phyloP scores from a whole-genome alignment of 2,888 invertebrate genomes.

The Drosophila monieri region DNA sequence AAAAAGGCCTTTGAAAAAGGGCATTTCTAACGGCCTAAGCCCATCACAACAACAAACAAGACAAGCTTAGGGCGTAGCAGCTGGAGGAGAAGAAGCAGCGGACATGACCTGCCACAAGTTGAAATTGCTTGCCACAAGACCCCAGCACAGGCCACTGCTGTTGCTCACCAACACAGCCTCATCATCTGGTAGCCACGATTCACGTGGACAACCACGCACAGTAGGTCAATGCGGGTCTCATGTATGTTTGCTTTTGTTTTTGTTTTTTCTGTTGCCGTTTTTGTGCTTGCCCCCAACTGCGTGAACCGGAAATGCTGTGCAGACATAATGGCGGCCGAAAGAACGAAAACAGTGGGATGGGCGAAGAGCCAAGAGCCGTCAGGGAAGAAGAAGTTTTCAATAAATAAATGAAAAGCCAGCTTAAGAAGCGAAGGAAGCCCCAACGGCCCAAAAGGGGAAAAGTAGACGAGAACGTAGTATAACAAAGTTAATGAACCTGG shows the following conservation, averaged over 20 bases:
- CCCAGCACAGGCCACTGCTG: slow-evolving; percentile 10
- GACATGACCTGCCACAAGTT: slow-evolving; percentile 63
- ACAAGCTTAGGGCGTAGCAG: slow-evolving; percentile 25
- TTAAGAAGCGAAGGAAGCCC: slow-evolving; percentile 4
- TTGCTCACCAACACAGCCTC: neutral
- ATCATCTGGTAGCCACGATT: slow-evolving; percentile 7
- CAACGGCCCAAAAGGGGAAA: neutral
- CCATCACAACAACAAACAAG: slow-evolving; percentile 21
- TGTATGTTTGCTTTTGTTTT: slow-evolving; percentile 6
- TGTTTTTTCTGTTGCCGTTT: slow-evolving; percentile 25
- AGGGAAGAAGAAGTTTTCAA: slow-evolving; percentile 44
- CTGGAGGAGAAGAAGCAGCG: slow-evolving; percentile 20
- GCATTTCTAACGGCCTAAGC: slow-evolving; percentile 33
- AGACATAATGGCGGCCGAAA: slow-evolving; percentile 57
- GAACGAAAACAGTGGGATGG: slow-evolving; percentile 12
- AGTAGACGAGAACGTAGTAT: slow-evolving; percentile 9
- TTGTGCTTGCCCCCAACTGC: slow-evolving; percentile 30
- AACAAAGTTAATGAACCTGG: slow-evolving; percentile 47
- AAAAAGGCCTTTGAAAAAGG: slow-evolving; percentile 22
- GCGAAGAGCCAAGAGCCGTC: slow-evolving; percentile 22
- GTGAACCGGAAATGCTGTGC: slow-evolving; percentile 52
- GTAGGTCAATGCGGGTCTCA: slow-evolving; percentile 49
- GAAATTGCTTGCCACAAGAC: slow-evolving; percentile 50
- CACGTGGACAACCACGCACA: slow-evolving; percentile 45
- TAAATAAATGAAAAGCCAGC: slow-evolving; percentile 41